phyloP scores from a whole-genome alignment of 1,140 invertebrate species.

The Belonocnema kinseyi region DNA sequence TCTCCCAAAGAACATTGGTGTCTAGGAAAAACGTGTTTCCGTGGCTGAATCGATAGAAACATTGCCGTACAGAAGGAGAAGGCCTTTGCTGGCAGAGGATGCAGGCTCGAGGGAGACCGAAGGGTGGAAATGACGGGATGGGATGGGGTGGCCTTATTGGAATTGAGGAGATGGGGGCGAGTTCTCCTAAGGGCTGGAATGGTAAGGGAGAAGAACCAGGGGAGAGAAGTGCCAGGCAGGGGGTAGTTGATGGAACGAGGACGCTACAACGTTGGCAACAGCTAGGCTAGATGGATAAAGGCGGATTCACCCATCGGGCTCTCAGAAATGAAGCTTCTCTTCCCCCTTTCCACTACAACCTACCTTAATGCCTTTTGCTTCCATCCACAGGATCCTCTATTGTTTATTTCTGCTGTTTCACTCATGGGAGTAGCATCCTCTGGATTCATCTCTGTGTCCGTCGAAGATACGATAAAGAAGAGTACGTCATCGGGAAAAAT shows the following conservation, averaged over 20 bases:
- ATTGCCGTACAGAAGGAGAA: slow-evolving; percentile 66
- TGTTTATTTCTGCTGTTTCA: slow-evolving; percentile 26
- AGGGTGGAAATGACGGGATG: slow-evolving; percentile 49
- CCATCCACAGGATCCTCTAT: slow-evolving; percentile 23
- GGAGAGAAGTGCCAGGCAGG: slow-evolving; percentile 54
- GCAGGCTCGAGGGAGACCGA: slow-evolving; percentile 43
- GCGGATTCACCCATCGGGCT: slow-evolving; percentile 68
- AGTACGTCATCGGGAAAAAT: too few relatives aligned
- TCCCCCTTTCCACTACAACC: not conserved
- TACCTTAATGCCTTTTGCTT: slow-evolving; percentile 29
- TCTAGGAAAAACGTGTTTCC: slow-evolving; percentile 67
- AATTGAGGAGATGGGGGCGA: slow-evolving; percentile 62
- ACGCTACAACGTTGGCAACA: slow-evolving; percentile 69
- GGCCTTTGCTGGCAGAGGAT: slow-evolving; percentile 52
- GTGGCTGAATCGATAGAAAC: slow-evolving; percentile 69
- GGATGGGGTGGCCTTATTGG: slow-evolving; percentile 69
- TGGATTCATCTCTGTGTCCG: not conserved
- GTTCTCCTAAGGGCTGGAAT: slow-evolving; percentile 69
- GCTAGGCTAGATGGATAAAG: slow-evolving; percentile 69
- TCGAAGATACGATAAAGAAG: too few relatives aligned
- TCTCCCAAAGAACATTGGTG: slow-evolving; percentile 40
- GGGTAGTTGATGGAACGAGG: slow-evolving; percentile 68
- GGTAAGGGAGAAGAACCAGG: slow-evolving; percentile 53
- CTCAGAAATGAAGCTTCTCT: slow-evolving; percentile 32
- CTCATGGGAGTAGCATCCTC: slow-evolving; percentile 10